Evolutionary conservation across 1,140 invertebrate species (phyloP).

Genomic region (Drosophila dunni): DNA sequence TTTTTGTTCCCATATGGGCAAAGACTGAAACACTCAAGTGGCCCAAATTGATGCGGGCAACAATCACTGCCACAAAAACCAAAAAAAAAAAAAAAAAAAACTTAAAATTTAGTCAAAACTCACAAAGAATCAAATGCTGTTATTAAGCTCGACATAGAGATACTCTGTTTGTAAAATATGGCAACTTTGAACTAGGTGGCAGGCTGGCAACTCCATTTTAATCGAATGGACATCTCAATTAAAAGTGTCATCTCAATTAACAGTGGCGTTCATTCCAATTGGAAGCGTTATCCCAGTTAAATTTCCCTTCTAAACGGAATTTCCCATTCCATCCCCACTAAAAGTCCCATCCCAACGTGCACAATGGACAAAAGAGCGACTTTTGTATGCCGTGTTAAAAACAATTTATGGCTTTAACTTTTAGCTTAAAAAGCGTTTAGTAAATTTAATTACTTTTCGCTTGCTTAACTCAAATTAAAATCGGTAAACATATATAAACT

Average conservation of each 20-base stretch:
- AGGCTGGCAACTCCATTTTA: neutral
- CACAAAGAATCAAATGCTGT: neutral
- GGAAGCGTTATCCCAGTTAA: too few species aligned
- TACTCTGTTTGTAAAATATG: neutral
- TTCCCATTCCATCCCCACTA: too few species aligned
- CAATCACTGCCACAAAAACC: conserved; percentile 28
- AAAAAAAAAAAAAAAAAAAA: conserved; percentile 8
- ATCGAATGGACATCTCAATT: neutral
- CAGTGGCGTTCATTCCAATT: neutral
- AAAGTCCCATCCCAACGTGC: too few species aligned
- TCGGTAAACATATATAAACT: too few species aligned
- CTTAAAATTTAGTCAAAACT: conserved; percentile 1
- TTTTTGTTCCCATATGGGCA: conserved; percentile 37
- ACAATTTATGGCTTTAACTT: too few species aligned
- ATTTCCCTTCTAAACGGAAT: too few species aligned
- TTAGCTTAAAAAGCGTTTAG: too few species aligned
- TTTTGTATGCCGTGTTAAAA: neutral
- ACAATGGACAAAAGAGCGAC: too few species aligned
- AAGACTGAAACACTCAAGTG: conserved; percentile 33
- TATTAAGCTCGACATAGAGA: neutral
- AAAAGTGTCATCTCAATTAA: neutral
- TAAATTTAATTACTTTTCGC: too few species aligned
- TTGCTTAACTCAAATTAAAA: too few species aligned
- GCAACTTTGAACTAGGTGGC: neutral
- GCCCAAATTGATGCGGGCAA: conserved; percentile 42